A percentile compares a stretch with the other conserved stretches of the same genome.
Conservation (phyloP, 2,797 vertebrate species). For the Clarias platycephalus region DNA sequence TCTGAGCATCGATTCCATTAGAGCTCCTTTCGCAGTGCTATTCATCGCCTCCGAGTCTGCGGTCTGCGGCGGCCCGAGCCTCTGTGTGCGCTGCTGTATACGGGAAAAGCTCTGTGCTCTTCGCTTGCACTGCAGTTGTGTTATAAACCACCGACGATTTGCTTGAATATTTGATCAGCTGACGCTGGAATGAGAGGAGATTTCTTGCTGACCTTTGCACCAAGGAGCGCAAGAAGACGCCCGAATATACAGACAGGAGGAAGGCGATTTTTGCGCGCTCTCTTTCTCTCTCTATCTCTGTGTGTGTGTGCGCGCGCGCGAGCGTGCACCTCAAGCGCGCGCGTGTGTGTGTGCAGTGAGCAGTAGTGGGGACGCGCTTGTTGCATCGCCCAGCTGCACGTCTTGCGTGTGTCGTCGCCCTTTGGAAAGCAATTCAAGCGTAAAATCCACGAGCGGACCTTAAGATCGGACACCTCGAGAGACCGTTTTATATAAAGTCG, state of each 20-base stretch:
- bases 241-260: conserved; percentile 69
- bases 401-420: conserved; percentile 41
- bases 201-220: conserved; percentile 66
- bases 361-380: conserved; percentile 74
- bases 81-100: neutral
- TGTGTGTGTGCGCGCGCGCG: conserved; percentile 62
- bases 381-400: conserved; percentile 73
- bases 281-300: neutral
- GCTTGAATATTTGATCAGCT: conserved; percentile 16
- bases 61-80: conserved; percentile 63
- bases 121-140: conserved; percentile 14
- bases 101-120: conserved; percentile 5
- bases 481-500: conserved; percentile 1
- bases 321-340: conserved; percentile 66
- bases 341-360: conserved; percentile 69
- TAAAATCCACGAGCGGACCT: conserved; percentile 50
- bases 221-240: conserved; percentile 70
- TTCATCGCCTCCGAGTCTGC: conserved; percentile 73
- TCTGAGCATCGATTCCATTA: conserved; percentile 60
- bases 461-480: conserved; percentile 11
- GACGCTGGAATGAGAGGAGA: conserved; percentile 47
- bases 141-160: conserved; percentile 15
- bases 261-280: conserved; percentile 45
- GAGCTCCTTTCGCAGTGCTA: conserved; percentile 77
- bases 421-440: conserved; percentile 52